These are phyloP conservation scores for Mellilla xanthometata DNA, from an alignment of 2,888 invertebrate species.

Conservation along the genomic window DNA sequence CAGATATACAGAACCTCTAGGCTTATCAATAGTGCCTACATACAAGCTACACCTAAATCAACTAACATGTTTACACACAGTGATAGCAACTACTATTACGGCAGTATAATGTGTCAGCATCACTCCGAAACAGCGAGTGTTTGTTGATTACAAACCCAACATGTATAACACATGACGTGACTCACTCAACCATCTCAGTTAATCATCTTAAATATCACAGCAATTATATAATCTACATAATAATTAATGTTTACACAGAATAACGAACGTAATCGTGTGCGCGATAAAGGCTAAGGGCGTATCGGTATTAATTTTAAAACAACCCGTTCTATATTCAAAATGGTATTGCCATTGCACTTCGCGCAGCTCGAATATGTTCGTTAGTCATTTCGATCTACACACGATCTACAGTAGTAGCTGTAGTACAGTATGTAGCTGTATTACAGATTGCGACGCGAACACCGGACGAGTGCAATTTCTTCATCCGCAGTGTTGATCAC, in stretches of 20 bases:
- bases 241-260: conserved; percentile 7
- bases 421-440: conserved; percentile 35
- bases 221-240: conserved; percentile 53
- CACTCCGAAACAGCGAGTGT: conserved; percentile 23
- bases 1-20: too few species aligned
- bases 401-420: too few species aligned
- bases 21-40: conserved; percentile 1
- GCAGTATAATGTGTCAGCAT: conserved; percentile 43
- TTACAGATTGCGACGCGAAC: conserved; percentile 60
- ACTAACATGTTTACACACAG: conserved; percentile 7
- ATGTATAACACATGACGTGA: conserved; percentile 45
- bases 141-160: conserved; percentile 59
- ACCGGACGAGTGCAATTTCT: conserved; percentile 74
- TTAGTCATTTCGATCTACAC: conserved; percentile 14
- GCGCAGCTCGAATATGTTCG: conserved; percentile 6
- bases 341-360: neutral
- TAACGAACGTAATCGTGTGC: conserved; percentile 26
- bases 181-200: conserved; percentile 56
- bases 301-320: too few species aligned
- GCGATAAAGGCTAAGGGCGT: neutral
- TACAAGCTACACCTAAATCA: neutral
- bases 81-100: conserved; percentile 19
- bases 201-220: conserved; percentile 75
- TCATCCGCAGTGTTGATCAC: conserved; percentile 67
- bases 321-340: neutral